Evolutionary conservation across 2,888 invertebrate genomes (phyloP).

Genomic region (Chrysopilus asiliformis): DNA sequence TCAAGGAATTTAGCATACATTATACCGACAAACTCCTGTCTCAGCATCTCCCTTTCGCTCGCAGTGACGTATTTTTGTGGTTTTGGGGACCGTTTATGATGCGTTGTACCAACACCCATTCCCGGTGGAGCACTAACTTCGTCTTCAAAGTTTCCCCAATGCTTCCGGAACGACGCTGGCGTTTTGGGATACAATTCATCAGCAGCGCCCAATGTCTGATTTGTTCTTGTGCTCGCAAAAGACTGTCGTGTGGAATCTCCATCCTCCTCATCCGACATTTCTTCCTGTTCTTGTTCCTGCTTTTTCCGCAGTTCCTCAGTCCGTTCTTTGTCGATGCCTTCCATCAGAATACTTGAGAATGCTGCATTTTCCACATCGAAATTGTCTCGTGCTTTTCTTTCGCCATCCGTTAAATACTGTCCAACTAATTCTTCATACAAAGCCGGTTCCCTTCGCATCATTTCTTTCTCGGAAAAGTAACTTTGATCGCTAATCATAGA

Average conservation of each 20-base stretch:
- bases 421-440: conserved; percentile 84
- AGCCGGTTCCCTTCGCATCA: conserved; percentile 84
- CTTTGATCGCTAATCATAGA: conserved; percentile 49
- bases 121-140: conserved; percentile 15
- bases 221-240: conserved; percentile 9
- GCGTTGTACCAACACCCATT: no score
- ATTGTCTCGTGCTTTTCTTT: conserved; percentile 50
- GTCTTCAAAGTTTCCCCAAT: conserved; percentile 46
- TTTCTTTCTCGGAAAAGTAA: conserved; percentile 85
- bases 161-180: conserved; percentile 29
- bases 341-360: conserved; percentile 64
- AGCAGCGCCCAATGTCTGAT: conserved; percentile 5
- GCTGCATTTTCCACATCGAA: conserved; percentile 41
- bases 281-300: conserved; percentile 41
- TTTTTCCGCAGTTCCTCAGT: conserved; percentile 47
- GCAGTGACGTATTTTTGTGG: conserved; percentile 39
- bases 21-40: conserved; percentile 67
- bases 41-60: conserved; percentile 50
- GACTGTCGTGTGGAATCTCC: conserved; percentile 22
- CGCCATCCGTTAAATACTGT: conserved; percentile 65
- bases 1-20: conserved; percentile 77
- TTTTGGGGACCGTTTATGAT: conserved; percentile 24
- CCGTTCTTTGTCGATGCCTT: conserved; percentile 63
- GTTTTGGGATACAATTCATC: conserved; percentile 28
- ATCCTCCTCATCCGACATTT: conserved; percentile 22